Conservation (phyloP, 2,888 invertebrate genomes). For the Liodrosophila aerea region DNA sequence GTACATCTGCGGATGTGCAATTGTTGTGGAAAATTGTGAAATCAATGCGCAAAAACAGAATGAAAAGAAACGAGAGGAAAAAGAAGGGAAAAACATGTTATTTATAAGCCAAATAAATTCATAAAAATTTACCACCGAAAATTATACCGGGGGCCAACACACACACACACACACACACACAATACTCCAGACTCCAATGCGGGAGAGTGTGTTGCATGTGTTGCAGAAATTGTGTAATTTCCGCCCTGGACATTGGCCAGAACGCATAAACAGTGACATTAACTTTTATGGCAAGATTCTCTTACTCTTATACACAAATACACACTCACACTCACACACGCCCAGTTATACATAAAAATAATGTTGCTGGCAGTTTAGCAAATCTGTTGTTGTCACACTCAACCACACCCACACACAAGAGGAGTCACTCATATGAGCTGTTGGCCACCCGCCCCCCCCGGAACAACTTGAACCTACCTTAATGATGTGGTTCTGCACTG, state of each 20-base stretch:
- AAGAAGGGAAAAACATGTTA: constrained; percentile 44
- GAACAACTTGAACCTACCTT: constrained; percentile 85
- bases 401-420: not conserved
- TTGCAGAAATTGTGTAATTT: constrained; percentile 74
- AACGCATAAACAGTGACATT: constrained; percentile 79
- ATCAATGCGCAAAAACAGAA: constrained; percentile 59
- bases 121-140: constrained; percentile 68
- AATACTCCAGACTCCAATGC: not conserved
- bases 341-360: constrained; percentile 69
- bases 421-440: no score
- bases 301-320: constrained; percentile 22
- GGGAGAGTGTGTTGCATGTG: constrained; percentile 55
- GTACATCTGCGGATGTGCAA: constrained; percentile 88
- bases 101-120: constrained; percentile 77
- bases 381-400: constrained; percentile 74
- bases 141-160: constrained; percentile 6
- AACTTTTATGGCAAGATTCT: constrained; percentile 74
- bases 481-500: constrained; percentile 96
- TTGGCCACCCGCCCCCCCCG: constrained; percentile 8
- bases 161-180: no score
- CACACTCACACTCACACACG: constrained; percentile 24
- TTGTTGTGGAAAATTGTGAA: constrained; percentile 58
- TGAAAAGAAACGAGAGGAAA: constrained; percentile 11
- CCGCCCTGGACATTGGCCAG: constrained; percentile 76
- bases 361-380: constrained; percentile 76